Conservation (phyloP, 2,113 vertebrate species). For the Alectura lathami region DNA sequence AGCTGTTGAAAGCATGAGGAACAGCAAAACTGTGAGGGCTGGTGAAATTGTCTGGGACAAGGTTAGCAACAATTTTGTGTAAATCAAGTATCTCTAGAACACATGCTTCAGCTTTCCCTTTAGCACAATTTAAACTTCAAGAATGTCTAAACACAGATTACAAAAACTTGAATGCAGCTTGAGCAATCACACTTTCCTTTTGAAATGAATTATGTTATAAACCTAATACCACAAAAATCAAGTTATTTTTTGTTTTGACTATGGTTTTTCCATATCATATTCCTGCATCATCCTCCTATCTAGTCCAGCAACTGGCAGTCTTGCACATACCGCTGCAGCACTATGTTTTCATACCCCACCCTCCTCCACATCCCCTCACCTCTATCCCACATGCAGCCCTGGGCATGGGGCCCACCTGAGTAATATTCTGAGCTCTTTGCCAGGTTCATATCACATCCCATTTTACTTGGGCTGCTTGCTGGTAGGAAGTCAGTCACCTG, state of each 20-base stretch:
- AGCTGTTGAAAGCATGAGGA: conserved; percentile 61
- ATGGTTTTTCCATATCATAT: accelerated
- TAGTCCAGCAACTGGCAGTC: neutral
- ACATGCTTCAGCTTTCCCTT: neutral
- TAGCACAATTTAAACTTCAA: neutral
- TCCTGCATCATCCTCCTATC: neutral
- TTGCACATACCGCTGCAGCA: neutral
- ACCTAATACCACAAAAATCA: neutral
- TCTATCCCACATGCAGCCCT: too few species aligned
- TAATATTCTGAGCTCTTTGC: neutral
- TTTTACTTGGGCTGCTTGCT: neutral
- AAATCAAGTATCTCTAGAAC: neutral
- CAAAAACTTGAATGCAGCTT: neutral
- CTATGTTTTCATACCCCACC: neutral
- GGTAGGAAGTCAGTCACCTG: neutral
- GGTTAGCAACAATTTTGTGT: neutral
- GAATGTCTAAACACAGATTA: neutral
- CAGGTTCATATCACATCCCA: neutral
- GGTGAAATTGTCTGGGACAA: conserved; percentile 6
- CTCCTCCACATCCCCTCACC: too few species aligned
- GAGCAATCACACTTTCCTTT: neutral
- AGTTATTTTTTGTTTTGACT: neutral
- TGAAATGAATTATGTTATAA: neutral
- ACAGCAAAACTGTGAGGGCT: conserved; percentile 29
- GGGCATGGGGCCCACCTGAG: neutral